Conservation (phyloP, 2,113 vertebrate genomes). For the Entelurus aequoreus region DNA sequence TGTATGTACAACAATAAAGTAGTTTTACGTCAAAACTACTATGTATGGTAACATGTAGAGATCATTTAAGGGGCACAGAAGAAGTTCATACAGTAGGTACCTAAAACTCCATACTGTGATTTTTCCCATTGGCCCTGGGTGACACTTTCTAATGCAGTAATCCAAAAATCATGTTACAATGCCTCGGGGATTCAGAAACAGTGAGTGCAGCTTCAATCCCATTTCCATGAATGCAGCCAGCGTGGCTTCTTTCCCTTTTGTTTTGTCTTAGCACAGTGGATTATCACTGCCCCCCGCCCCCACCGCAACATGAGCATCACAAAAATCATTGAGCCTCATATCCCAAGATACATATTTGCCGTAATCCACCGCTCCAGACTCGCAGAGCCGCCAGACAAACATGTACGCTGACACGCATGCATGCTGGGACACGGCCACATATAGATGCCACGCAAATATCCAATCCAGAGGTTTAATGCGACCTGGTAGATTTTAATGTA, state of each 20-base stretch:
- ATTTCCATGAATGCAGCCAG: constrained; percentile 49
- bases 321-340: constrained; percentile 28
- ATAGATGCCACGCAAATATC: constrained; percentile 25
- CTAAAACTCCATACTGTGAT: constrained; percentile 28
- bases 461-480: constrained; percentile 38
- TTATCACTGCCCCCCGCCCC: constrained; percentile 48
- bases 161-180: constrained; percentile 69
- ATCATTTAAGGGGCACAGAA: neutral
- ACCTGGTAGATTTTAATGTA: constrained; percentile 40
- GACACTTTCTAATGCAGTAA: constrained; percentile 66
- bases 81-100: neutral
- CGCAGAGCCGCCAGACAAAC: constrained; percentile 12
- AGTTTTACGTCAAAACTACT: neutral
- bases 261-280: constrained; percentile 62
- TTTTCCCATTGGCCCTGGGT: constrained; percentile 41
- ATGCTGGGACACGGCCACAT: constrained; percentile 6
- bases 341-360: constrained; percentile 41
- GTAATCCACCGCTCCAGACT: constrained; percentile 43
- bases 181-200: constrained; percentile 54
- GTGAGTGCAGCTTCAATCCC: constrained; percentile 57
- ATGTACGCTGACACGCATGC: constrained; percentile 4
- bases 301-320: constrained; percentile 33
- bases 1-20: too few relatives aligned
- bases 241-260: constrained; percentile 49
- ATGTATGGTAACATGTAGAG: neutral